Percentiles rank a stretch among this genome's conserved stretches.
phyloP scores from a whole-genome alignment of 2,888 invertebrate species.

The Agrotis exclamationis region DNA sequence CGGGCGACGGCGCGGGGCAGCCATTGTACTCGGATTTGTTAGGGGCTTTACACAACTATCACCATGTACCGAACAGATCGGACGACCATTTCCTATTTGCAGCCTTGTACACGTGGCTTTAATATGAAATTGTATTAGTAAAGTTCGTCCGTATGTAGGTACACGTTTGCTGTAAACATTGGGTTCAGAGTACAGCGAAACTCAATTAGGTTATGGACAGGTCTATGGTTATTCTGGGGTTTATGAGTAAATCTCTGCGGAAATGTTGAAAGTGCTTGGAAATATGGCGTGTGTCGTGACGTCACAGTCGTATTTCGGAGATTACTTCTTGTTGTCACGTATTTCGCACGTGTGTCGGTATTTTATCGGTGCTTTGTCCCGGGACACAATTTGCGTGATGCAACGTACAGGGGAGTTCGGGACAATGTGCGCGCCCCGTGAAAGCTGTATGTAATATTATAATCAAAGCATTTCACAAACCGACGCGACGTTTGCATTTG shows the following conservation, averaged over 20 bases:
- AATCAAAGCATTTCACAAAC: constrained; percentile 48
- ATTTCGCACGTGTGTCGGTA: constrained; percentile 30
- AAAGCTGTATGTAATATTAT: constrained; percentile 42
- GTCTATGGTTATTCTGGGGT: constrained; percentile 43
- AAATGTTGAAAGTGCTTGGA: constrained; percentile 48
- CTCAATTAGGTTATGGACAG: constrained; percentile 59
- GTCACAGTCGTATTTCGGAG: constrained; percentile 38
- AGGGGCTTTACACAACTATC: constrained; percentile 58
- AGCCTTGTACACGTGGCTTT: constrained; percentile 42
- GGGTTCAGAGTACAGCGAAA: constrained; percentile 37
- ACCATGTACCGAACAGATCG: constrained; percentile 55
- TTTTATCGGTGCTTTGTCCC: constrained; percentile 50
- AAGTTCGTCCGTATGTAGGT: constrained; percentile 33
- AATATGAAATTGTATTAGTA: constrained; percentile 48
- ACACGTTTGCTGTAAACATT: constrained; percentile 42
- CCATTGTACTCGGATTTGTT: constrained; percentile 59
- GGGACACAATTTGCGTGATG: constrained; percentile 69
- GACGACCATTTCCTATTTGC: constrained; percentile 35
- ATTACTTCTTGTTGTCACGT: constrained; percentile 41
- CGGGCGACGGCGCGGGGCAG: constrained; percentile 23
- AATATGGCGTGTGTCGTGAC: constrained; percentile 41
- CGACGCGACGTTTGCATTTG: constrained; percentile 41
- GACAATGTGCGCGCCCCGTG: constrained; percentile 43
- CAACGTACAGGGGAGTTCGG: constrained; percentile 41
- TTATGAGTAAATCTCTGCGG: constrained; percentile 58